A percentile compares a stretch with the other conserved stretches of the same genome.
phyloP scores from a whole-genome alignment of 2,888 invertebrate species.

The Noctua janthe region DNA sequence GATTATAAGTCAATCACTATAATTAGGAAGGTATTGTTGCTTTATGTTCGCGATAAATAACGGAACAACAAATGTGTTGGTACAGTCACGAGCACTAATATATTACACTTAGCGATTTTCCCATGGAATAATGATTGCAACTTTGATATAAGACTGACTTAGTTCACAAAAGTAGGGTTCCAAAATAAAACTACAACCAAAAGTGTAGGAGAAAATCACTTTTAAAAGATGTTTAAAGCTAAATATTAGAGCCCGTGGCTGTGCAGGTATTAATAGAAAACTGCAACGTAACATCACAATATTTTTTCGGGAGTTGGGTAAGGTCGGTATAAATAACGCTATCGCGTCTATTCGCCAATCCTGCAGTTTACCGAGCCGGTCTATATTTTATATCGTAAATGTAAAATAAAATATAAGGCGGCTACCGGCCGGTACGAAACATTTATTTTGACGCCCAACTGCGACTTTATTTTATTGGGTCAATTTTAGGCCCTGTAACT shows the following conservation, averaged over 20 bases:
- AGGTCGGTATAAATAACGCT: slow-evolving; percentile 65
- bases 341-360: slow-evolving; percentile 67
- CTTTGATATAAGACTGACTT: not conserved
- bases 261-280: not conserved
- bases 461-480: slow-evolving; percentile 14
- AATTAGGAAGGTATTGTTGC: slow-evolving; percentile 9
- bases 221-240: not conserved
- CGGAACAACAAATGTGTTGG: slow-evolving; percentile 7
- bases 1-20: slow-evolving; percentile 46
- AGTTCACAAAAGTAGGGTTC: not conserved
- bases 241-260: not conserved
- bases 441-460: slow-evolving; percentile 66
- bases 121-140: not conserved
- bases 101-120: not conserved
- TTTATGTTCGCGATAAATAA: slow-evolving; percentile 16
- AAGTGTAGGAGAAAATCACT: not conserved
- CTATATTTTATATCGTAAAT: not conserved
- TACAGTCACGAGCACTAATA: not conserved
- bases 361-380: slow-evolving; percentile 61
- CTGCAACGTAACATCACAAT: slow-evolving; percentile 6
- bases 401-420: not conserved
- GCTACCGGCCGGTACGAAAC: not conserved
- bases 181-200: not conserved
- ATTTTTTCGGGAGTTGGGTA: not conserved
- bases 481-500: not conserved